These are phyloP conservation scores for Corydoras sp. DNA, from an alignment of 2,113 vertebrate genomes.

Conservation along the genomic window DNA sequence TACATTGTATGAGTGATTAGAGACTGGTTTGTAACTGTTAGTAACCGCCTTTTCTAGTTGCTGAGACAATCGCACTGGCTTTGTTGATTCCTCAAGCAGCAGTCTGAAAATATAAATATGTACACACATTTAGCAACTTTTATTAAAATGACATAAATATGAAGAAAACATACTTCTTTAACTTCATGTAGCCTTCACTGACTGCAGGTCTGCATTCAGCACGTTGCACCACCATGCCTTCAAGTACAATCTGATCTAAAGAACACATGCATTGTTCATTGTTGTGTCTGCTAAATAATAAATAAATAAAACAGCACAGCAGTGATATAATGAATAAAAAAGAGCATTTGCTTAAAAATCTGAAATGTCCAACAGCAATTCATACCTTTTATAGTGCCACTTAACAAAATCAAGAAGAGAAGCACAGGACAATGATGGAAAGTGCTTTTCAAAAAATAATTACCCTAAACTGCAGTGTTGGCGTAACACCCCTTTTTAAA, in stretches of 20 bases:
- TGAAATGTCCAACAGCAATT: neutral
- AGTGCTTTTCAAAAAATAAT: neutral
- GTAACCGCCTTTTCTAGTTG: conserved; percentile 88
- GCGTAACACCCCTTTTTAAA: conserved; percentile 33
- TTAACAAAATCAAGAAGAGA: conserved; percentile 13
- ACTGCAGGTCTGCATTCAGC: conserved; percentile 93
- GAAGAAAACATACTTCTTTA: conserved; percentile 76
- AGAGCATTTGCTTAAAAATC: neutral
- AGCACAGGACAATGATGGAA: conserved; percentile 14
- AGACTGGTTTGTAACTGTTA: conserved; percentile 90
- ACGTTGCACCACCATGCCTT: conserved; percentile 93
- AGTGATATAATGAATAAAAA: too few species aligned
- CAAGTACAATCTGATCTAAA: conserved; percentile 83
- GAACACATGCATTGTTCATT: too few species aligned
- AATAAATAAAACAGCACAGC: too few species aligned
- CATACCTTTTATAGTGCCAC: conserved; percentile 9
- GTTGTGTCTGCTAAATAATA: too few species aligned
- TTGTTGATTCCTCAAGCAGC: conserved; percentile 93
- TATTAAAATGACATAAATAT: neutral
- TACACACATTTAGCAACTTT: too few species aligned
- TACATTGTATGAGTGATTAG: conserved; percentile 91
- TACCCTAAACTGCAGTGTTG: conserved; percentile 30
- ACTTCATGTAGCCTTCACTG: conserved; percentile 89
- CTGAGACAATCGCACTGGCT: conserved; percentile 84
- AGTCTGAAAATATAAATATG: conserved; percentile 62